Conservation (phyloP, 2,888 invertebrate species). For the Clivina fossor region DNA sequence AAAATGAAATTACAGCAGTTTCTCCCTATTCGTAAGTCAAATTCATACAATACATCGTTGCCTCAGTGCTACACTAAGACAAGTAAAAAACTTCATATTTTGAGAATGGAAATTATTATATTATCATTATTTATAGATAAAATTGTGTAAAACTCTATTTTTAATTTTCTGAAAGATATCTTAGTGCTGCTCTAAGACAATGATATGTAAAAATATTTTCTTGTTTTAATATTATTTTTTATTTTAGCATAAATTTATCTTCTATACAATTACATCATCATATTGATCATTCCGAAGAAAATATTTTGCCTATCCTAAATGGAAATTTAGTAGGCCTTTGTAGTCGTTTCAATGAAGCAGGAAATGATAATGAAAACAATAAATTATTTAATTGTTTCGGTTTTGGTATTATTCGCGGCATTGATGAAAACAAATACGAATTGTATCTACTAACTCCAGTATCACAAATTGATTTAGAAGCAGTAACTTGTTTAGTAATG, state of each 20-base stretch:
- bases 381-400: slow-evolving; percentile 41
- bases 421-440: slow-evolving; percentile 61
- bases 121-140: too few species aligned
- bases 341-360: slow-evolving; percentile 31
- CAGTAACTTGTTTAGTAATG: slow-evolving; percentile 58
- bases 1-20: slow-evolving; percentile 55
- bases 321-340: slow-evolving; percentile 71
- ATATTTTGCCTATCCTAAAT: slow-evolving; percentile 62
- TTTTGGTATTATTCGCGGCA: slow-evolving; percentile 70
- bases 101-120: too few species aligned
- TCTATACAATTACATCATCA: slow-evolving; percentile 50
- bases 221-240: slow-evolving; percentile 35
- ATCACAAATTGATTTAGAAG: slow-evolving; percentile 50
- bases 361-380: slow-evolving; percentile 25
- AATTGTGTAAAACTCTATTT: too few species aligned
- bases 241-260: slow-evolving; percentile 60
- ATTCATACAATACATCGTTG: too few species aligned
- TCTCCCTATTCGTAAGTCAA: too few species aligned
- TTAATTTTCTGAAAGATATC: too few species aligned
- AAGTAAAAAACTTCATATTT: too few species aligned
- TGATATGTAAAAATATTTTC: too few species aligned
- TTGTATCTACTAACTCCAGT: slow-evolving; percentile 70
- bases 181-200: too few species aligned
- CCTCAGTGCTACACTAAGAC: too few species aligned
- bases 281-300: slow-evolving; percentile 41